Evolutionary conservation across 2,888 invertebrate genomes (phyloP).

Genomic region (Scaptomyza caliginosa): DNA sequence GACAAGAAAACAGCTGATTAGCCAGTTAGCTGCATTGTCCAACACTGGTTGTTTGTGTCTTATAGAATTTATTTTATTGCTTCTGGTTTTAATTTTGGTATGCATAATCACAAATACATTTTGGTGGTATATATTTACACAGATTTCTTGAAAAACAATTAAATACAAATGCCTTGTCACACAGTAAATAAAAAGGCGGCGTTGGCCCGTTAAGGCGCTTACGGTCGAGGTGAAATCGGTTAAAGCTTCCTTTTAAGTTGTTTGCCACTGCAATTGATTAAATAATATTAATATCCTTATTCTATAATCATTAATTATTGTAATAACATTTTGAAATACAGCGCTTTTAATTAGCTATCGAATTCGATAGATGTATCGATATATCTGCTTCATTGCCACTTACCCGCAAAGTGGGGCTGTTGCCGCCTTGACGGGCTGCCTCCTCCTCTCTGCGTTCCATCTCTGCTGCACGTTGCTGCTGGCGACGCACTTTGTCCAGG

Average conservation of each 20-base stretch:
- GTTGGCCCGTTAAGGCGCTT: slow-evolving; percentile 30
- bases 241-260: slow-evolving; percentile 56
- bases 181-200: slow-evolving; percentile 9
- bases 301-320: not conserved
- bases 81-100: slow-evolving; percentile 31
- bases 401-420: slow-evolving; percentile 45
- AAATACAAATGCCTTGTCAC: slow-evolving; percentile 36
- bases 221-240: not conserved
- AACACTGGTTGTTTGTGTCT: slow-evolving; percentile 22
- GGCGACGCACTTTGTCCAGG: slow-evolving; percentile 86
- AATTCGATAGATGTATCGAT: slow-evolving; percentile 6
- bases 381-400: not conserved
- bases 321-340: not conserved
- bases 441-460: slow-evolving; percentile 86
- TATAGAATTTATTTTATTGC: slow-evolving; percentile 18
- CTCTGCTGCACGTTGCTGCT: slow-evolving; percentile 86
- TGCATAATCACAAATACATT: slow-evolving; percentile 36
- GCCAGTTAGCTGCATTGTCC: slow-evolving; percentile 1
- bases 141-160: slow-evolving; percentile 11
- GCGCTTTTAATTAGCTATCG: not conserved
- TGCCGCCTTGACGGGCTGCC: slow-evolving; percentile 74
- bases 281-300: not conserved
- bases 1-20: slow-evolving; percentile 51
- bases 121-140: slow-evolving; percentile 40
- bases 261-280: slow-evolving; percentile 78